These are phyloP conservation scores for Tribolium madens DNA, from an alignment of 1,140 invertebrate genomes.

Conservation along the genomic window DNA sequence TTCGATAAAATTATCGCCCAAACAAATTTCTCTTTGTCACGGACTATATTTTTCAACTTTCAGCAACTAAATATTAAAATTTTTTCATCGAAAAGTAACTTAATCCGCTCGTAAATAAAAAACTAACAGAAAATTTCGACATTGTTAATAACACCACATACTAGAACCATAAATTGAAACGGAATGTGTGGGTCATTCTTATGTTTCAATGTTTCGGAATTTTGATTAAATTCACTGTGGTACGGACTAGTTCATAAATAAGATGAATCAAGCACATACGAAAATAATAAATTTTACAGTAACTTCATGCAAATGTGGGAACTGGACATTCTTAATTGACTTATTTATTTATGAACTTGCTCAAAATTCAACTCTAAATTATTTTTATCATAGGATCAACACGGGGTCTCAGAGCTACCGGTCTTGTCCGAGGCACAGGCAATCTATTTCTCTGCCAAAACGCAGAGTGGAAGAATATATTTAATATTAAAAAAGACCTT, in stretches of 20 bases:
- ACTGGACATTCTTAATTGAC: too few relatives aligned
- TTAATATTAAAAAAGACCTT: too few relatives aligned
- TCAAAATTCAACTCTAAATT: too few relatives aligned
- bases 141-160: not conserved
- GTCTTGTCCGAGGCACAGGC: too few relatives aligned
- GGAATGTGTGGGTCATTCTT: conserved; percentile 1
- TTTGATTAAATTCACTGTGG: not conserved
- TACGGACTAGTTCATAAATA: not conserved
- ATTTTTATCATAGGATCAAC: too few relatives aligned
- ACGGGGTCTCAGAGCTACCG: too few relatives aligned
- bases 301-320: too few relatives aligned
- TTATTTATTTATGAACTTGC: too few relatives aligned
- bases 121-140: not conserved
- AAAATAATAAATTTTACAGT: not conserved
- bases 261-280: not conserved
- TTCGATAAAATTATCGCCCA: too few relatives aligned
- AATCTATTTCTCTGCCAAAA: too few relatives aligned
- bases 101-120: conserved; percentile 3
- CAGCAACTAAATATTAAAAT: not conserved
- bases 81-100: not conserved
- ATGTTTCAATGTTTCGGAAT: not conserved
- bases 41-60: not conserved
- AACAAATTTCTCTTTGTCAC: too few relatives aligned
- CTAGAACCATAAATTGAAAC: not conserved
- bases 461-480: too few relatives aligned